Evolutionary conservation across 1,140 invertebrate genomes (phyloP).

Genomic region (Diorhabda elongata): DNA sequence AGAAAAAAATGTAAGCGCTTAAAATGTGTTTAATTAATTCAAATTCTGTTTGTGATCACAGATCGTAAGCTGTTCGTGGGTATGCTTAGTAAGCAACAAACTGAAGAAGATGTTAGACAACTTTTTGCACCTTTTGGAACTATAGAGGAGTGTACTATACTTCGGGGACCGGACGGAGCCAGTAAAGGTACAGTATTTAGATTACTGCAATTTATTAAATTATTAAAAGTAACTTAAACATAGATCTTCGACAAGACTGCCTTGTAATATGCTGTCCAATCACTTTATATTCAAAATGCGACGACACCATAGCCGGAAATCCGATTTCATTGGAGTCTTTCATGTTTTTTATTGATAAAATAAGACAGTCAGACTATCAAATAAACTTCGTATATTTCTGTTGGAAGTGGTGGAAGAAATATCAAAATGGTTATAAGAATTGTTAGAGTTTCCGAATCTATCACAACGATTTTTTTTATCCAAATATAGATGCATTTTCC

Average conservation of each 20-base stretch:
- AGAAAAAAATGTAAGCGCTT: not conserved
- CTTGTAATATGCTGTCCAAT: not conserved
- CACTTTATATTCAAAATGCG: not conserved
- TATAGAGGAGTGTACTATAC: conserved; percentile 99
- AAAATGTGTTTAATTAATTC: not conserved
- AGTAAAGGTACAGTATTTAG: conserved; percentile 77
- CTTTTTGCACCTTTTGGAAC: conserved; percentile 93
- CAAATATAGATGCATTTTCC: too few species aligned
- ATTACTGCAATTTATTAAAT: not conserved
- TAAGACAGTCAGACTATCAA: too few species aligned
- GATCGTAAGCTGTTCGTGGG: conserved; percentile 99
- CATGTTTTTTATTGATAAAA: not conserved
- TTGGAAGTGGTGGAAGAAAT: too few species aligned
- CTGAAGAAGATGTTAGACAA: conserved; percentile 96
- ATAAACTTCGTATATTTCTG: too few species aligned
- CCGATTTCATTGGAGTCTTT: not conserved
- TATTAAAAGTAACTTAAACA: too few species aligned
- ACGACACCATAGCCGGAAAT: not conserved
- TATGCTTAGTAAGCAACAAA: conserved; percentile 99
- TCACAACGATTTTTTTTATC: too few species aligned
- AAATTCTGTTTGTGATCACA: conserved; percentile 48
- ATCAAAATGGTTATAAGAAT: too few species aligned
- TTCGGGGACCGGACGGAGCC: conserved; percentile 92
- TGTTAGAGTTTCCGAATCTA: too few species aligned
- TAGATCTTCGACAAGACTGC: not conserved